Conservation (phyloP, 2,113 vertebrate species). For the Alligator sinensis region DNA sequence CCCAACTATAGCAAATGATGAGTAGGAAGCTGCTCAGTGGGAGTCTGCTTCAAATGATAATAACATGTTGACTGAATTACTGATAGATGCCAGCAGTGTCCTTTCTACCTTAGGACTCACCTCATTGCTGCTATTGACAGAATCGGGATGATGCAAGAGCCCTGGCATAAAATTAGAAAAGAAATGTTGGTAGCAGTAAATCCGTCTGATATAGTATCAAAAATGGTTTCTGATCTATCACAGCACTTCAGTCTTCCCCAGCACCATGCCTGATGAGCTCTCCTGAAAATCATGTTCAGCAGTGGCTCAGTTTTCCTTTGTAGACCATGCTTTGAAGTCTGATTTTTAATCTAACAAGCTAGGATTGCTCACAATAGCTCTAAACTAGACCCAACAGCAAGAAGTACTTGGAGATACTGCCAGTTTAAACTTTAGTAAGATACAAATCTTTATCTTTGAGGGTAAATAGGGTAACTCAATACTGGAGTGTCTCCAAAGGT, state of each 20-base stretch:
- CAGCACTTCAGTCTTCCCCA: not conserved
- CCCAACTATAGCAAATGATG: not conserved
- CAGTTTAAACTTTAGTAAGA: not conserved
- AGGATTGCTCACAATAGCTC: not conserved
- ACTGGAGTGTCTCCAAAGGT: not conserved
- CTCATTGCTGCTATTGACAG: not conserved
- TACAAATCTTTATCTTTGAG: not conserved
- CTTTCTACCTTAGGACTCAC: not conserved
- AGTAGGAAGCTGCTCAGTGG: too few relatives aligned
- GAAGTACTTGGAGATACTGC: not conserved
- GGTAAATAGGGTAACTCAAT: not conserved
- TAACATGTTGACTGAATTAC: not conserved
- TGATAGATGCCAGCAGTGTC: not conserved
- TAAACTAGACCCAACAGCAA: not conserved
- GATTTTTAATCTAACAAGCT: not conserved
- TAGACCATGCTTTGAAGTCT: not conserved
- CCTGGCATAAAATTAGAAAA: not conserved
- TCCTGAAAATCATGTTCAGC: not conserved
- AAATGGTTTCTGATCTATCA: not conserved
- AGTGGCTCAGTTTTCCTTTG: not conserved
- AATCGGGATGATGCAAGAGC: fast-evolving
- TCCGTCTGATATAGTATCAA: not conserved
- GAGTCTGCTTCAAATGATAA: not conserved
- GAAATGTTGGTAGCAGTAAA: not conserved
- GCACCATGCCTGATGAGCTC: not conserved